These are phyloP conservation scores for Esperia sulphurella DNA, from an alignment of 2,888 invertebrate species.

Conservation along the genomic window DNA sequence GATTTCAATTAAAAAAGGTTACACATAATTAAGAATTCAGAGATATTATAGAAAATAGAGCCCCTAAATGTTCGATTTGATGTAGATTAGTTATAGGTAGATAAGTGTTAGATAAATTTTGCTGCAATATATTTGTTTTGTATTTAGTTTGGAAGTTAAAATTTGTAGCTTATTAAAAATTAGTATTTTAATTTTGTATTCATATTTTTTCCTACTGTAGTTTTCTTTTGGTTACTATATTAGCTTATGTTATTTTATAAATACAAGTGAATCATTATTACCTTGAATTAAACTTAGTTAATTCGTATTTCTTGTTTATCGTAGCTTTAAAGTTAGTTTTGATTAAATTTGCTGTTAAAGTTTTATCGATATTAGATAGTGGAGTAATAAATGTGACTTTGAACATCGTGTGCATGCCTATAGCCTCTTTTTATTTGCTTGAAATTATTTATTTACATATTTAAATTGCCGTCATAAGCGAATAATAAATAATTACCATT, in stretches of 20 bases:
- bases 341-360: constrained; percentile 36
- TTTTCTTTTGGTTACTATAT: no score
- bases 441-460: constrained; percentile 14
- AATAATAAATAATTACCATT: no score
- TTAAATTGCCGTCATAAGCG: neutral
- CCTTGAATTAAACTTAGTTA: neutral
- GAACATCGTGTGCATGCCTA: constrained; percentile 24
- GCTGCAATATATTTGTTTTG: constrained; percentile 15
- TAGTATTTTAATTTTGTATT: no score
- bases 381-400: constrained; percentile 76
- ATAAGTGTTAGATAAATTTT: constrained; percentile 62
- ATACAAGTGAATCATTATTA: neutral
- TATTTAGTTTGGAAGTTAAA: no score
- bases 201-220: no score
- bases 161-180: no score
- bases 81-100: constrained; percentile 56
- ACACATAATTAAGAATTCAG: constrained; percentile 24
- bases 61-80: constrained; percentile 59
- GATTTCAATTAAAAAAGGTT: neutral
- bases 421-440: constrained; percentile 11
- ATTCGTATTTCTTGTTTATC: neutral
- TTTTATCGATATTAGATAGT: constrained; percentile 45
- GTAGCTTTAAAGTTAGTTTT: constrained; percentile 27
- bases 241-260: no score
- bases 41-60: constrained; percentile 29